Evolutionary conservation across 2,888 invertebrate genomes (phyloP).

Genomic region (Xanthia togata): DNA sequence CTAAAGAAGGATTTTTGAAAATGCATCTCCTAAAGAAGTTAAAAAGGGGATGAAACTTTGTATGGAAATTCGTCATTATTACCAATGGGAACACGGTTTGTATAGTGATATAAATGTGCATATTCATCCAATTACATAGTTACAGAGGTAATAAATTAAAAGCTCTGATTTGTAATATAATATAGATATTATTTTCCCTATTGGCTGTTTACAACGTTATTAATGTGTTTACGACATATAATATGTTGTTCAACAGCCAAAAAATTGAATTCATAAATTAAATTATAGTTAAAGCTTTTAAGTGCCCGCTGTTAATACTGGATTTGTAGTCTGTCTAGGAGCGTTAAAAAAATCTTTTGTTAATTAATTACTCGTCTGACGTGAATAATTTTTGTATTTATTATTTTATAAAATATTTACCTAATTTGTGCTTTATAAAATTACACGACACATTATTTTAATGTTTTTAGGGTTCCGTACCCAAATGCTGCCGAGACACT

Average conservation of each 20-base stretch:
- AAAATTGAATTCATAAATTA: slow-evolving; percentile 20
- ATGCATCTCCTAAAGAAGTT: too few species aligned
- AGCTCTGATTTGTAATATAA: neutral
- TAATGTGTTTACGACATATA: slow-evolving; percentile 22
- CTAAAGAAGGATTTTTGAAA: too few species aligned
- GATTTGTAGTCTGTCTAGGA: slow-evolving; percentile 4
- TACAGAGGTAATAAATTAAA: neutral
- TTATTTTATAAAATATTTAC: too few species aligned
- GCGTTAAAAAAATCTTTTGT: slow-evolving; percentile 1
- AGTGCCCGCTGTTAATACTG: neutral
- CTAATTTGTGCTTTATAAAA: neutral
- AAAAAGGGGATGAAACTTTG: too few species aligned
- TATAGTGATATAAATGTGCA: neutral
- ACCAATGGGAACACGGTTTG: too few species aligned
- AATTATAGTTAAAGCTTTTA: slow-evolving; percentile 12
- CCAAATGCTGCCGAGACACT: too few species aligned
- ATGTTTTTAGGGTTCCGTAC: too few species aligned
- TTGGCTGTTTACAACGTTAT: slow-evolving; percentile 12
- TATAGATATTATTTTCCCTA: slow-evolving; percentile 17
- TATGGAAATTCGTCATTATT: too few species aligned
- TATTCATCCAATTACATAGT: neutral
- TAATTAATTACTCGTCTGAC: neutral
- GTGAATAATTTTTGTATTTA: neutral
- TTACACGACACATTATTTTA: too few species aligned
- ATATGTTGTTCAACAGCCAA: slow-evolving; percentile 13